Evolutionary conservation across 2,113 vertebrate species (phyloP), one percentile per base, ranked within the genome.

Genomic region (Theristicus caerulescens): DNA sequence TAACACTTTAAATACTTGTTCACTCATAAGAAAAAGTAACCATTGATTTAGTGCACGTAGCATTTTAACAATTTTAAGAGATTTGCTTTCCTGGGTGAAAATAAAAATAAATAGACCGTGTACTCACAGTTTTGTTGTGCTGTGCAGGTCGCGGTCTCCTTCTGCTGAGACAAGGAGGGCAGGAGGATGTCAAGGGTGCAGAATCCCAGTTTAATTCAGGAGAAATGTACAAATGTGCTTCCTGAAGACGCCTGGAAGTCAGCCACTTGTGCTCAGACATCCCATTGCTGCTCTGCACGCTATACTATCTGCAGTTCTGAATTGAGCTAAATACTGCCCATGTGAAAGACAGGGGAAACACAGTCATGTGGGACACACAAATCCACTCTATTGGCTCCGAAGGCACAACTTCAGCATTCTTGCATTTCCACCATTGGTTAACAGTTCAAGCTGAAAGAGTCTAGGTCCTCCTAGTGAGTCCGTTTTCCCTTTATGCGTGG

Each of bases 291-390:
- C 97, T 95, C 97, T 95, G 97, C 98, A 98, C 86, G 97, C 98
- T 98, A 94, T 94, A 98, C 98, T 97, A 98, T 97, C 98, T 97
- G 98, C 98, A 98, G 98, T 98, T 98, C 98, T 98, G 98, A 98
- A 98, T 98, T 98, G 98, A 98, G 98, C 98, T 98, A 94, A 97
- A 97, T 97, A 95, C 97, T 97, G 97, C 97, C 97, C 98, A 96
- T 97, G 98, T 97, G 98, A 98, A 98, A 98, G 98, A 96, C 97
- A 97, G 98, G 96, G 98, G 98, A 97, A 97, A 97, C 40, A 96
- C 61, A 88, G 98, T 99, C 99, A 99, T 97, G 99, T 99, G 99
- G 98, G 97, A 96, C 77, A 72, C 72, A 97, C 71, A 76, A 96
- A 62, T 97, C 94, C 42, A 71, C 93, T 97, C 98, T 80, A 99